Conservation (phyloP, 2,797 vertebrate species). For the Buphagus erythrorhynchus region DNA sequence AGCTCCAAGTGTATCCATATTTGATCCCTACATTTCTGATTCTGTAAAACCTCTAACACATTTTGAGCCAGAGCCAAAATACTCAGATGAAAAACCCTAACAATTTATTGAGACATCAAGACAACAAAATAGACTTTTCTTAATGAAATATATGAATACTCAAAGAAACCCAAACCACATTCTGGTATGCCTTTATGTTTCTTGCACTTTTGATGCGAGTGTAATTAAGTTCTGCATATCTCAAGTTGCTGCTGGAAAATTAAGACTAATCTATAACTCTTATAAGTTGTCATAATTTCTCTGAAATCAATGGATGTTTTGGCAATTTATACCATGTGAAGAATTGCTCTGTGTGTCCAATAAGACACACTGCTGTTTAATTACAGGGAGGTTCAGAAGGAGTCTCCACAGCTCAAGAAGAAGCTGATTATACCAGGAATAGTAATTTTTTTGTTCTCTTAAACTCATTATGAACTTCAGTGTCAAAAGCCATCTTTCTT, state of each 20-base stretch:
- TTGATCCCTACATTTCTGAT: not conserved
- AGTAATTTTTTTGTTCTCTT: not conserved
- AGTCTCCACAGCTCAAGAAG: not conserved
- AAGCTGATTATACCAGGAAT: not conserved
- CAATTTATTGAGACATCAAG: not conserved
- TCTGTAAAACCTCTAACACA: not conserved
- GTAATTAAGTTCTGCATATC: conserved; percentile 13
- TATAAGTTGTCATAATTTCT: not conserved
- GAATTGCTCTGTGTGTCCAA: not conserved
- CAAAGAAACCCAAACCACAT: not conserved
- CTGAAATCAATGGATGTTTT: conserved; percentile 6
- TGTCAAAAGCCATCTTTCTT: not conserved
- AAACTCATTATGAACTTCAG: not conserved
- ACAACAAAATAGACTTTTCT: not conserved
- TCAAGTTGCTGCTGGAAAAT: conserved; percentile 4
- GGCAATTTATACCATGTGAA: not conserved
- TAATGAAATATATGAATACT: not conserved
- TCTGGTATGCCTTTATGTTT: not conserved
- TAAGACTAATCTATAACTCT: conserved; percentile 4
- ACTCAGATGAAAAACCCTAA: not conserved
- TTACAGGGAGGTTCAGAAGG: not conserved
- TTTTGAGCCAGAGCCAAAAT: not conserved
- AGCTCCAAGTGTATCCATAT: not conserved
- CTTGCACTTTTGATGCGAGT: not conserved
- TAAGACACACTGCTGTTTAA: not conserved